Base-by-base conservation (phyloP, 2,113 vertebrate species). In the Phocoena sinus region DNA sequence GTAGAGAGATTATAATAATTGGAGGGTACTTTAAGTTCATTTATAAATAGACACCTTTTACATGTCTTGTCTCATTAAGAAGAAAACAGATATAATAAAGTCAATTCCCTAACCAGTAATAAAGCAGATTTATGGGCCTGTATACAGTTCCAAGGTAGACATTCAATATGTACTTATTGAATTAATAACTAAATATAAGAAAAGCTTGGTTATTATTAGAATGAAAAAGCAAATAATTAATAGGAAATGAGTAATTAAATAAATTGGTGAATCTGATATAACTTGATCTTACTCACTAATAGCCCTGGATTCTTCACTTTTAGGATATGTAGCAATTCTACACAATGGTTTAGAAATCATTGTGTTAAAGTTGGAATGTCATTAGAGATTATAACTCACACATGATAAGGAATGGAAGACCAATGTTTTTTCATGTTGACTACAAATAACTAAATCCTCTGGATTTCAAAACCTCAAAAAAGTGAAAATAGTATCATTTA, bases 1-100 rank as follows among this genome's bases (percentile, higher is more conserved):
- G 80, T 36, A n/a, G 15, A 94, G 50, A 88, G 68, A 95, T 47
- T 8, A 26, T 28, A 79, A 71, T 79, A 82, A 50, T 68, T 28
- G 28, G 8, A 87, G 65, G 5, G 12, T 79, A 58, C 15, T 76
- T 68, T 68, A 92, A 68, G n/a, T 82, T 83, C 20, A 68, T 89
- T 82, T 26, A 33, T 86, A 67, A 97, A 21, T 9, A 85, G 50
- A 91, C 63, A 82, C 1, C 87, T 96, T 91, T 96, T 31, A 82
- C 41, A 56, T 26, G 12, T 65, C 15, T 92, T 82, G 3, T 56
- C 50, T 76, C 36, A 81, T 77, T 71, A 93, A 88, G 13, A 88
- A 73, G 31, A 76, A 67, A 53, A n/a, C 53, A 94, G 31, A 71
- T 15, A 33, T n/a, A 94, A 89, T 13, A 68, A 79, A 85, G n/a